Base-by-base conservation (phyloP, 2,888 invertebrate genomes). In the Chrysotoxum bicinctum region DNA sequence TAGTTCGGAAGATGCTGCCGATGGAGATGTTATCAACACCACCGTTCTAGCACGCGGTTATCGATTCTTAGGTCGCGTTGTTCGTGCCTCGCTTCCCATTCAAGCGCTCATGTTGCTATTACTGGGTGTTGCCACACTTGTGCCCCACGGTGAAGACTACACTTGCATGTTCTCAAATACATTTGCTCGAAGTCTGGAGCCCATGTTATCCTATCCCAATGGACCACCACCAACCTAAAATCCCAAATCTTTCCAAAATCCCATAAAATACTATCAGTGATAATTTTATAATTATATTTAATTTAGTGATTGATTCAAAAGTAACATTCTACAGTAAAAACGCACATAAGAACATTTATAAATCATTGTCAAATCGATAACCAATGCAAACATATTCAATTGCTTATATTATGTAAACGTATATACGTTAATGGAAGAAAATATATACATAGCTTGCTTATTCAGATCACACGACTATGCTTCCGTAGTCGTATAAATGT, bases 91-190 rank as follows among this genome's bases (percentile, higher is more conserved):
- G 23, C 94, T 98, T 88, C 98, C 98, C 69, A 96, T 99, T 87
- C 98, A 99, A 93, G 97, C 98, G 85, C 93, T 99, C 89, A 96
- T 99, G 93, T 94, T 99, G 89, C 94, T 99, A 84, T 94, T 99
- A 89, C 94, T 99, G 90, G 98, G 98, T 78, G 96, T 98, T 81
- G 98, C 98, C 68, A 96, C 98, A 69, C 93, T 99, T 89, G 96
- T 99, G 70, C 95, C 96, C 92, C 95, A 96, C 87, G 96, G 97
- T 92, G 95, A 96, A 89, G 97, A 97, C 90, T 96, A 96, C 92
- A 95, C 95, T 87, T 97, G 98, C 91, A 96, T 96, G 92, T 94
- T 98, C 90, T 94, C 96, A 88, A 97, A 97, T 92, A 95, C 95
- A 88, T 95, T 97, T 89, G 95, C 96, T 21, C 94, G 95, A 88